These are phyloP conservation scores for Lateolabrax maculatus DNA, from an alignment of 2,797 vertebrate genomes.

Conservation along the genomic window DNA sequence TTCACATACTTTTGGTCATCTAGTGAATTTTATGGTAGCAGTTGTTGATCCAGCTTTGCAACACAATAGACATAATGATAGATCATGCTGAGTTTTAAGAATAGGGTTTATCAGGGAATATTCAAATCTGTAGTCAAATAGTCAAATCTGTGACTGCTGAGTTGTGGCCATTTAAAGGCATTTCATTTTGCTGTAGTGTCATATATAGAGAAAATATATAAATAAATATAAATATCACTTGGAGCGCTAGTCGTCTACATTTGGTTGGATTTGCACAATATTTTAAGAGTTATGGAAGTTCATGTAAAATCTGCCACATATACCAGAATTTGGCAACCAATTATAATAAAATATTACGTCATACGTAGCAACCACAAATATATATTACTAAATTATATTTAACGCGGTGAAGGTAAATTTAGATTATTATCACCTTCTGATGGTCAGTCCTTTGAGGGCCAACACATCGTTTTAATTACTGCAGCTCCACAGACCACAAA, in stretches of 20 bases:
- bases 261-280: neutral
- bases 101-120: neutral
- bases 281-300: neutral
- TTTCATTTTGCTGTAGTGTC: neutral
- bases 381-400: no score
- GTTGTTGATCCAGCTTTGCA: no score
- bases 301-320: neutral
- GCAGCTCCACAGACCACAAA: constrained; percentile 12
- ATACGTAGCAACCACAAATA: no score
- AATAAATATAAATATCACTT: neutral
- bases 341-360: no score
- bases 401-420: neutral
- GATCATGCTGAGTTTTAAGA: no score
- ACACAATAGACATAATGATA: no score
- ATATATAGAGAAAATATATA: neutral
- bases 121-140: neutral
- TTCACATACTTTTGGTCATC: neutral
- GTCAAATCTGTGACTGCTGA: neutral
- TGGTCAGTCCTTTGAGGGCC: neutral
- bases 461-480: constrained; percentile 19
- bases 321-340: neutral
- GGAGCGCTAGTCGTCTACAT: neutral
- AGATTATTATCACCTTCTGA: neutral
- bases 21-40: no score
- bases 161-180: neutral